phyloP scores from a whole-genome alignment of 2,113 vertebrate species.

The Rhinoptilus africanus region DNA sequence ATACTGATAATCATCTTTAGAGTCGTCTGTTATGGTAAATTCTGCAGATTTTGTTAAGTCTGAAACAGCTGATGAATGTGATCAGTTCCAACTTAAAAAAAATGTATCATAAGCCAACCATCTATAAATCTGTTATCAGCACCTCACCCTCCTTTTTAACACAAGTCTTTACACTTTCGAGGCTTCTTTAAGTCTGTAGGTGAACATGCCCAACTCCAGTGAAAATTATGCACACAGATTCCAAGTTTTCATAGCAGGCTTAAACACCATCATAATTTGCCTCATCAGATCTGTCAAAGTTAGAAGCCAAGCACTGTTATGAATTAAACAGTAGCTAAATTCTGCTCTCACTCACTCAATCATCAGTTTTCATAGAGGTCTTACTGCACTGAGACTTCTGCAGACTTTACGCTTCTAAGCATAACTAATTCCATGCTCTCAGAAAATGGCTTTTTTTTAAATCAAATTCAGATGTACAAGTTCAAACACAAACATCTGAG shows the following conservation, averaged over 20 bases:
- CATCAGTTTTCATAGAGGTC: neutral
- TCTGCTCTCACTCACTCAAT: neutral
- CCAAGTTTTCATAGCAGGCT: neutral
- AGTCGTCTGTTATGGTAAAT: slow-evolving; percentile 64
- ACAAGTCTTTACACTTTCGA: neutral
- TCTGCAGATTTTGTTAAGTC: slow-evolving; percentile 72
- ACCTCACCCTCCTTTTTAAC: neutral
- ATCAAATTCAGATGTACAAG: neutral
- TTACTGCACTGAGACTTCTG: neutral
- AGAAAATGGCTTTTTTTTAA: neutral
- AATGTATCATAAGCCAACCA: neutral
- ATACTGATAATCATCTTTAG: slow-evolving; percentile 77
- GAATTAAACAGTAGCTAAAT: neutral
- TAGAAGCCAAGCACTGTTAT: neutral
- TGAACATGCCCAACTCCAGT: neutral
- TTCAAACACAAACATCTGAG: neutral
- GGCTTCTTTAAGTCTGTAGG: neutral
- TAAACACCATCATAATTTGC: neutral
- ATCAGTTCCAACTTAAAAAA: neutral
- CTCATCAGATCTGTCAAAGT: neutral
- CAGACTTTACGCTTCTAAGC: neutral
- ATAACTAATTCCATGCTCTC: neutral
- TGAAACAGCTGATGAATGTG: slow-evolving; percentile 2
- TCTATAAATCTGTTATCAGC: neutral
- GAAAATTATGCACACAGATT: neutral